Base-by-base conservation (phyloP, 2,888 invertebrate genomes). In the Junonia oenone region DNA sequence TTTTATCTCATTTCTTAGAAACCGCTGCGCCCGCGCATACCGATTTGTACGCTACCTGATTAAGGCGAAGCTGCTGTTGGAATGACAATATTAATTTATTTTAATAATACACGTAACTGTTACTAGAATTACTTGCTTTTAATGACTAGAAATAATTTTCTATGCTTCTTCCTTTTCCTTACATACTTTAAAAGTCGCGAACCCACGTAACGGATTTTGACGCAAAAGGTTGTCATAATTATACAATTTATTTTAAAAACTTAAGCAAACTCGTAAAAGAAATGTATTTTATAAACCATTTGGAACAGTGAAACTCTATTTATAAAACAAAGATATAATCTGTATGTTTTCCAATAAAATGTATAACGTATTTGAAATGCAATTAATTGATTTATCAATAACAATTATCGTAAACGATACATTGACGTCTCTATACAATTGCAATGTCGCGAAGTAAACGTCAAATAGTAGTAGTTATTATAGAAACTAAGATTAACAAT, bases 1-100 rank as follows among this genome's bases (percentile, higher is more conserved):
- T 76, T 77, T 75, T 76, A 78, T 79, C 77, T 75, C 64, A 64
- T 63, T 78, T 77, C 78, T 69, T 58, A 69, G 79, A 78, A 79
- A 65, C 68, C 31, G 56, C 55, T 56, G 72, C 72, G 70, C 63
- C 52, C 61, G 68, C 68, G 78, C 78, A 76, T 75, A 67, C 69
- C 66, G 66, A 67, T 64, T 62, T 63, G 64, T 64, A 61, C 55
- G 51, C 71, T 73, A 76, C 75, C 75, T 78, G 76, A 68, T 75
- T 77, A 77, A 76, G 77, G 76, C 68, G 75, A 72, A 19, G 50
- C 17, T 37, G 29, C 40, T 13, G n/a, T 13, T 17, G 8, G 19
- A n/a, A 13, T 22, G 22, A 26, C 22, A 43, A 37, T 15, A 5
- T 26, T 26, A 26, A 43, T 11, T 43, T 13, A 22, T 17, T 2